Evolutionary conservation across 2,113 vertebrate species (phyloP).

Genomic region (Bufo gargarizans): DNA sequence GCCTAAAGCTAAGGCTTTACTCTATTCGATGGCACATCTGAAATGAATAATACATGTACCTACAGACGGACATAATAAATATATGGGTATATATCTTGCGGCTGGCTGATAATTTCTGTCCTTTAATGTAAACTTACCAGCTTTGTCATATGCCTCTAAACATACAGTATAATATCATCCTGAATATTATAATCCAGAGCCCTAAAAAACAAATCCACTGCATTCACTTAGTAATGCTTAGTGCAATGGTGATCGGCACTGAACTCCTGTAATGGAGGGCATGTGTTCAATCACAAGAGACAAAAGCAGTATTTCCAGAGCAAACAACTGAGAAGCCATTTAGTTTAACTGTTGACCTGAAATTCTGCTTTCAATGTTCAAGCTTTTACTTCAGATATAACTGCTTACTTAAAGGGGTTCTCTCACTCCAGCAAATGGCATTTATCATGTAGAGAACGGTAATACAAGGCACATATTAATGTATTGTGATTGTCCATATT

Average conservation of each 20-base stretch:
- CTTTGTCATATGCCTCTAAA: neutral
- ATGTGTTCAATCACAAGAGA: neutral
- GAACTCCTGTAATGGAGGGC: neutral
- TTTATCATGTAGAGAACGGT: no score
- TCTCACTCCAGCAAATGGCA: no score
- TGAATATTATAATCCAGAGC: neutral
- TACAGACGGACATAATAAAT: neutral
- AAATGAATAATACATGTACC: neutral
- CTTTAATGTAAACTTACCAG: neutral
- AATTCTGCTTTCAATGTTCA: no score
- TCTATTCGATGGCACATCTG: constrained; percentile 4
- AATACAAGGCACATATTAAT: no score
- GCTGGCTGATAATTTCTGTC: neutral
- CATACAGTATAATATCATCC: neutral
- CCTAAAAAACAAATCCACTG: no score
- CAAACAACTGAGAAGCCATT: no score
- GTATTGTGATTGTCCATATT: no score
- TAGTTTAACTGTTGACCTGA: no score
- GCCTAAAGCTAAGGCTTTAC: neutral
- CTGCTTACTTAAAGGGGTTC: no score
- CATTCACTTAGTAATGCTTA: neutral
- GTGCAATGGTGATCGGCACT: neutral
- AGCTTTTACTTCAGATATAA: no score
- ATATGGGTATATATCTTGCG: neutral
- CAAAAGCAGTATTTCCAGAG: neutral